Conservation (phyloP, 2,113 vertebrate genomes). For the Mesoclemmys tuberculata region DNA sequence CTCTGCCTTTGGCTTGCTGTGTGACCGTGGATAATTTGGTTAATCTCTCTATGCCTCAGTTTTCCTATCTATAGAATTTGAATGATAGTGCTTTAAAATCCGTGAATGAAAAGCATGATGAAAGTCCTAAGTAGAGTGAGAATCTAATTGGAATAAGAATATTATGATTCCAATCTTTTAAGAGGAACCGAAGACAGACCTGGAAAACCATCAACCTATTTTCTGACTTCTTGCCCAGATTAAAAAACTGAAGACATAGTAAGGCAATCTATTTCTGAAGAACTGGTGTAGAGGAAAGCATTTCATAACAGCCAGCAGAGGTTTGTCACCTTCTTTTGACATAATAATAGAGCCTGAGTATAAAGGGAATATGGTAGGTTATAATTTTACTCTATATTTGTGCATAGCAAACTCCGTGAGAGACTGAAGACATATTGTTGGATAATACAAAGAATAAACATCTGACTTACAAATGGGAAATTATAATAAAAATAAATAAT, state of each 20-base stretch:
- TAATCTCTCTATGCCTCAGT: background rate
- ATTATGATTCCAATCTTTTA: background rate
- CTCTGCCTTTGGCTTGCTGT: background rate
- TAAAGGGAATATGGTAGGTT: background rate
- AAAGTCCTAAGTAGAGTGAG: constrained; percentile 38
- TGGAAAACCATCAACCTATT: background rate
- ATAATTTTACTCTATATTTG: background rate
- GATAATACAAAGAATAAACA: background rate
- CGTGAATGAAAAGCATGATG: background rate
- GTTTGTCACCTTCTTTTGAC: background rate
- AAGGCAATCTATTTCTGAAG: background rate
- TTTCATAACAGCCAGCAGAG: background rate
- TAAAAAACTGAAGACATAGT: background rate
- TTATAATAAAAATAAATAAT: background rate
- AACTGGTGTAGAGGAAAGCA: background rate
- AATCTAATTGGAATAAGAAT: background rate
- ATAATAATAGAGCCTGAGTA: background rate
- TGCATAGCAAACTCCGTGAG: constrained; percentile 1
- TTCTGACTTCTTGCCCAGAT: background rate
- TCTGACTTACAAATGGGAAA: background rate
- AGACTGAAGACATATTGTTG: background rate
- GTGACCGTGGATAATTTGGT: background rate
- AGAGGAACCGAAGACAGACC: background rate
- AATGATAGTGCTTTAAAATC: constrained; percentile 29
- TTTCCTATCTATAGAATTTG: constrained; percentile 31